phyloP scores from a whole-genome alignment of 2,113 vertebrate species.

The Mus pahari region DNA sequence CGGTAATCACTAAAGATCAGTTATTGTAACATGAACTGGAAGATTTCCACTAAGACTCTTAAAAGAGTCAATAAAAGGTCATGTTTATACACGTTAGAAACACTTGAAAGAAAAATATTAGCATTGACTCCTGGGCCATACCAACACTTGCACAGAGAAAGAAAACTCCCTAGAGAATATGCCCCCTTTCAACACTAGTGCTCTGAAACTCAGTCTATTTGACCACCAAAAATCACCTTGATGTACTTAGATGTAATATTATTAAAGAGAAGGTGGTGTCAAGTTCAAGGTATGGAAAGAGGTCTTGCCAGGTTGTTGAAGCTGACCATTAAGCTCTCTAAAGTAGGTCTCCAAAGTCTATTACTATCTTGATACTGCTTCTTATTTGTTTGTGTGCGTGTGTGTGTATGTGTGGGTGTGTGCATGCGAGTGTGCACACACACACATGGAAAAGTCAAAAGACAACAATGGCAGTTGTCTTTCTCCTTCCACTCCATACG shows the following conservation, averaged over 20 bases:
- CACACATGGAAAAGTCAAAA: neutral
- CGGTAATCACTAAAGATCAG: constrained; percentile 72
- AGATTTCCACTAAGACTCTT: constrained; percentile 73
- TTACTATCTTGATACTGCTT: neutral
- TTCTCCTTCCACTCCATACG: neutral
- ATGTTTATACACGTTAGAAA: constrained; percentile 74
- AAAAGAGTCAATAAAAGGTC: constrained; percentile 78
- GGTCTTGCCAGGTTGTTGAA: neutral
- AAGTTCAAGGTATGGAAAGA: neutral
- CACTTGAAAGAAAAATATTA: constrained; percentile 81
- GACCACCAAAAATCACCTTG: constrained; percentile 20
- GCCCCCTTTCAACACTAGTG: neutral
- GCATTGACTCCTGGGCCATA: constrained; percentile 64
- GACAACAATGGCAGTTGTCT: neutral
- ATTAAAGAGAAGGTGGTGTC: neutral
- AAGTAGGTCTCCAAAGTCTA: neutral
- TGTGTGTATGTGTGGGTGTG: neutral
- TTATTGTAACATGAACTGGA: constrained; percentile 71
- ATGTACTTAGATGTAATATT: constrained; percentile 23
- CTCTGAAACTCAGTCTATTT: constrained; percentile 43
- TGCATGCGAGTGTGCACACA: neutral
- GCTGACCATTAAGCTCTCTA: neutral
- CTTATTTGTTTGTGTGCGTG: neutral
- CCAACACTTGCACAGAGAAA: constrained; percentile 32
- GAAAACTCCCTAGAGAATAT: constrained; percentile 36